phyloP scores from a whole-genome alignment of 2,797 vertebrate genomes.

The Paratrypauchen microcephalus region DNA sequence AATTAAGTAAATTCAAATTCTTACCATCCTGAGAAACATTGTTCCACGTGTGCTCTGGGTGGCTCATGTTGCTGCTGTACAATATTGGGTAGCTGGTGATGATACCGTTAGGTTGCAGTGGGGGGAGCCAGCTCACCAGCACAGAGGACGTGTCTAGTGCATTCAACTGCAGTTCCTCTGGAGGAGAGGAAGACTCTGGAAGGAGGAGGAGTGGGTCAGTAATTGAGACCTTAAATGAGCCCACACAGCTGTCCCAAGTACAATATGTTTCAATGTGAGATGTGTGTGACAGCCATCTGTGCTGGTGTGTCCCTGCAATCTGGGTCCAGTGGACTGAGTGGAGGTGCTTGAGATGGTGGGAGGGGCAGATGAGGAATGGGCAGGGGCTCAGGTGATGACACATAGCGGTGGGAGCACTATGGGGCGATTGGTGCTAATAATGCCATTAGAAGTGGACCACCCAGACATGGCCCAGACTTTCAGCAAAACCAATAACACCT shows the following conservation, averaged over 20 bases:
- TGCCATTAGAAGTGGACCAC: constrained; percentile 38
- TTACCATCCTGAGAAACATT: constrained; percentile 87
- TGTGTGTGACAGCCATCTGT: constrained; percentile 61
- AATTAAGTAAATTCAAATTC: constrained; percentile 15
- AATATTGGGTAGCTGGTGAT: constrained; percentile 88
- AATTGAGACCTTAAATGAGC: constrained; percentile 58
- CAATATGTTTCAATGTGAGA: constrained; percentile 44
- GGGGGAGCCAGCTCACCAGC: constrained; percentile 92
- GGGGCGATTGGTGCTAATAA: constrained; percentile 52
- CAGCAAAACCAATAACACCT: constrained; percentile 48
- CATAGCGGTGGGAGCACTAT: constrained; percentile 16
- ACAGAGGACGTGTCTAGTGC: constrained; percentile 86
- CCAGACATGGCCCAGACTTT: constrained; percentile 42
- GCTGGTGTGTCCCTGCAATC: constrained; percentile 51
- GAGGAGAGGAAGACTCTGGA: constrained; percentile 89
- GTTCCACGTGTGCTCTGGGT: constrained; percentile 89
- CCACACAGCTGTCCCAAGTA: constrained; percentile 51
- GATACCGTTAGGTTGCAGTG: constrained; percentile 89
- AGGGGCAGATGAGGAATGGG: constrained; percentile 30
- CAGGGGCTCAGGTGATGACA: constrained; percentile 52
- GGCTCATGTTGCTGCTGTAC: constrained; percentile 85
- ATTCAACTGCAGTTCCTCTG: constrained; percentile 87
- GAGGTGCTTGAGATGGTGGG: constrained; percentile 15
- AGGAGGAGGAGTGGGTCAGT: constrained; percentile 45
- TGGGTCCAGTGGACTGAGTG: constrained; percentile 43